Conservation (phyloP, 1,140 invertebrate genomes). For the Drosophila willistoni region DNA sequence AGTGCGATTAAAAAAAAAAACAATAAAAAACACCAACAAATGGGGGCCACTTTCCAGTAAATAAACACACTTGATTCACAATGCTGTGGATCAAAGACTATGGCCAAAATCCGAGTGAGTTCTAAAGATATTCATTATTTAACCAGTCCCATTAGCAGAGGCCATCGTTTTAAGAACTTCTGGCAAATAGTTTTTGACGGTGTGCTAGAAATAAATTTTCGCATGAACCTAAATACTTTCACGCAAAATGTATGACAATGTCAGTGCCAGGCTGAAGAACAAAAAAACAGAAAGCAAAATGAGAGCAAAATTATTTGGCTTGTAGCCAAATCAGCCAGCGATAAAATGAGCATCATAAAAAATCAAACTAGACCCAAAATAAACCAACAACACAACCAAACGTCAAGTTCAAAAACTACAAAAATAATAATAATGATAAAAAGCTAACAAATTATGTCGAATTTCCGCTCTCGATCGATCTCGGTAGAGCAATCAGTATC, state of each 20-base stretch:
- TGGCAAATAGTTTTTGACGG: conserved; percentile 59
- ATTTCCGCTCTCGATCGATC: conserved; percentile 4
- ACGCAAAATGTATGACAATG: conserved; percentile 66
- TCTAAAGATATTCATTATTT: conserved; percentile 21
- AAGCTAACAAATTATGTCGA: conserved; percentile 30
- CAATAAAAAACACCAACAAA: neutral
- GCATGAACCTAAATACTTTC: conserved; percentile 68
- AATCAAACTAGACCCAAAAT: conserved; percentile 17
- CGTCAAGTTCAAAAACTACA: conserved; percentile 42
- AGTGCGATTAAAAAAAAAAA: neutral
- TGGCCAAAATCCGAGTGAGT: conserved; percentile 43
- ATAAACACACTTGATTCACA: conserved; percentile 35
- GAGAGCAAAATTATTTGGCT: conserved; percentile 76
- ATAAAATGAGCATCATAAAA: conserved; percentile 58
- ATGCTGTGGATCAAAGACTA: conserved; percentile 45
- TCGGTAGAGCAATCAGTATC: no score
- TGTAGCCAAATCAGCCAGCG: conserved; percentile 57
- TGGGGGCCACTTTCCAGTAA: neutral
- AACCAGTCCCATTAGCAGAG: conserved; percentile 2
- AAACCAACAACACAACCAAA: conserved; percentile 10
- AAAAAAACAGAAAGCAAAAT: conserved; percentile 61
- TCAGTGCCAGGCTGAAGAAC: conserved; percentile 54
- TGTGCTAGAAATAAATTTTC: conserved; percentile 63
- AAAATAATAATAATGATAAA: conserved; percentile 33
- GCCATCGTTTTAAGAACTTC: conserved; percentile 28